These are phyloP conservation scores for Dreissena rostriformis DNA, from an alignment of 1,140 invertebrate genomes.

Conservation along the genomic window DNA sequence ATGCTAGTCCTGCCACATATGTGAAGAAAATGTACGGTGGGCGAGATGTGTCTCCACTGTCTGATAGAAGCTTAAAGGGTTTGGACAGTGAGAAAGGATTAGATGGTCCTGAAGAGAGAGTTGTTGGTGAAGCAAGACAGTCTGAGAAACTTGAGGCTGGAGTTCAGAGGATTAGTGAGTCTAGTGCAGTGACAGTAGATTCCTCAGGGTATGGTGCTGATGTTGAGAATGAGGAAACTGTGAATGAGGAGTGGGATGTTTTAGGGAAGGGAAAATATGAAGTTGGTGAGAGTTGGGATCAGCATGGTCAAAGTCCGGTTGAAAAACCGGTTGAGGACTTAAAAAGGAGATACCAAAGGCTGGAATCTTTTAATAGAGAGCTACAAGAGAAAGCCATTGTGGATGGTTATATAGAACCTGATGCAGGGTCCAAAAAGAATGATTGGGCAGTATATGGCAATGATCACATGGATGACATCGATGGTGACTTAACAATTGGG, in stretches of 20 bases:
- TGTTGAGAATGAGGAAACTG: not conserved
- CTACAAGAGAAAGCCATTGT: constrained; percentile 34
- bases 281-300: constrained; percentile 41
- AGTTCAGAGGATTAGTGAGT: not conserved
- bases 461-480: too few species aligned
- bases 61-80: not conserved
- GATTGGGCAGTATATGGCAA: too few species aligned
- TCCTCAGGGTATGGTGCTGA: not conserved
- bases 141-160: not conserved
- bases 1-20: constrained; percentile 58
- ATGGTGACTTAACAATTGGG: too few species aligned
- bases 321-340: not conserved
- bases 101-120: not conserved
- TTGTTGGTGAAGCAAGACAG: not conserved
- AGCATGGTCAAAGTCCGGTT: constrained; percentile 45
- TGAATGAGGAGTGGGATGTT: not conserved
- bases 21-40: constrained; percentile 28
- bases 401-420: not conserved
- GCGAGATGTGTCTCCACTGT: not conserved
- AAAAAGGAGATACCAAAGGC: constrained; percentile 10
- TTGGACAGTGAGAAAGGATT: not conserved
- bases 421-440: too few species aligned
- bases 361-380: constrained; percentile 45
- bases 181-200: not conserved
- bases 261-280: not conserved